A percentile compares a stretch with the other conserved stretches of the same genome.
phyloP scores from a whole-genome alignment of 2,113 vertebrate genomes.

The Turdus rufiventris region DNA sequence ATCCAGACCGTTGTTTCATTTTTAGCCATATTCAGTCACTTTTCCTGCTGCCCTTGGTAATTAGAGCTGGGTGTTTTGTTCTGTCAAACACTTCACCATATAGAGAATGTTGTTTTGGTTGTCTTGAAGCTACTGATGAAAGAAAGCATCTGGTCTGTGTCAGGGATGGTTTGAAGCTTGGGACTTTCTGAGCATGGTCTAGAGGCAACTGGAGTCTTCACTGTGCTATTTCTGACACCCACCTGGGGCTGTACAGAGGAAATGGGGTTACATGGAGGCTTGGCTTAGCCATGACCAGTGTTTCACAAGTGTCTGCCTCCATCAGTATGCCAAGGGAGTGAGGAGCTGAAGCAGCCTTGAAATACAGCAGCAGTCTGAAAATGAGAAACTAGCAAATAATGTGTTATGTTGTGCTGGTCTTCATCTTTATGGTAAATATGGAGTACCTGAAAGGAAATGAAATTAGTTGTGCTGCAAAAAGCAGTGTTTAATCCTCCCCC shows the following conservation, averaged over 20 bases:
- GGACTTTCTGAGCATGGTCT: background rate
- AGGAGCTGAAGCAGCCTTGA: background rate
- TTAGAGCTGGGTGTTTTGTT: background rate
- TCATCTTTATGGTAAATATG: background rate
- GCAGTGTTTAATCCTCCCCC: background rate
- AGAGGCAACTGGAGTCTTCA: background rate
- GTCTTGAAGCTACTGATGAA: background rate
- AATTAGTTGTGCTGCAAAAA: background rate
- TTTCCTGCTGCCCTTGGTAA: background rate
- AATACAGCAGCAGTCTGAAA: background rate
- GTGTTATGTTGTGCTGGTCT: background rate
- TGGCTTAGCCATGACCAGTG: background rate
- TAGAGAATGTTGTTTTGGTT: background rate
- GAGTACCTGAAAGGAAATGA: background rate
- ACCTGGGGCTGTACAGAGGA: background rate
- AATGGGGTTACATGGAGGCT: fast-evolving
- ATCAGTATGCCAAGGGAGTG: background rate
- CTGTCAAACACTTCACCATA: background rate
- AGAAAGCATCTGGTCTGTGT: background rate
- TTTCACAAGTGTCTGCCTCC: background rate
- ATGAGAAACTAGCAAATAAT: background rate
- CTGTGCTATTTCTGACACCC: background rate
- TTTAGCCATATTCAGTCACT: background rate
- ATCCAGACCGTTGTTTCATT: background rate
- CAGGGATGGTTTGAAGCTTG: background rate